Base-by-base conservation (phyloP, 2,113 vertebrate species). In the Sorex fumeus region DNA sequence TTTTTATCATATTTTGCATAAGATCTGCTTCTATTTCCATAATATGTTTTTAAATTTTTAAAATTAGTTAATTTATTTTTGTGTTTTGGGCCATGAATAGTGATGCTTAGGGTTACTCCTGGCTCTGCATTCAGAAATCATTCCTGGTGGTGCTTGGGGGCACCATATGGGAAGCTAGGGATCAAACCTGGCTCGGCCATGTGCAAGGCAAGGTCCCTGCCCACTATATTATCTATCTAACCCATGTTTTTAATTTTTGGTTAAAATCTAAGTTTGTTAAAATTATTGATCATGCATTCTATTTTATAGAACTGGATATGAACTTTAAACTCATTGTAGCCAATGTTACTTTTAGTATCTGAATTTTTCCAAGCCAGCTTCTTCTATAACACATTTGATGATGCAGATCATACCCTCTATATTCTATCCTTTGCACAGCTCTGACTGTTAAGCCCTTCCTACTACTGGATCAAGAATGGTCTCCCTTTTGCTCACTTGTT, bases 281-380 rank as follows among this genome's bases (percentile, higher is more conserved):
- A 71, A 34, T 45, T 3, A 40, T 40, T 40, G 40, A 40, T 40
- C 40, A 77, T 8, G 3, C 7, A 30, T 81, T 93, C 53, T 74
- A 11, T 69, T 91, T 84, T 78, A 43, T 21, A 77, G 71, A 6
- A 32, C 71, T 93, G 12, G 27, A 78, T 79, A 23, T 84, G 70
- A 81, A 62, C 45, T 91, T 93, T 53, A 84, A 64, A 71, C 28
- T 66, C 67, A 50, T 76, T 1, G 27, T 60, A 32, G 32, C n/a
- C 6, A 64, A 11, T 57, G 50, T 91, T 32, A 7, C 69, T 27
- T 92, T 74, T 82, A 53, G 66, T 76, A 69, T 62, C 43, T 84
- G 69, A 71, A 76, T 88, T 91, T 91, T 50, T 80, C 9, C 34
- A 87, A 82, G 34, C 32, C 30, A 75, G 18, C 34, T 30, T 84